Conservation (phyloP, 2,888 invertebrate species). For the Lingula anatina region DNA sequence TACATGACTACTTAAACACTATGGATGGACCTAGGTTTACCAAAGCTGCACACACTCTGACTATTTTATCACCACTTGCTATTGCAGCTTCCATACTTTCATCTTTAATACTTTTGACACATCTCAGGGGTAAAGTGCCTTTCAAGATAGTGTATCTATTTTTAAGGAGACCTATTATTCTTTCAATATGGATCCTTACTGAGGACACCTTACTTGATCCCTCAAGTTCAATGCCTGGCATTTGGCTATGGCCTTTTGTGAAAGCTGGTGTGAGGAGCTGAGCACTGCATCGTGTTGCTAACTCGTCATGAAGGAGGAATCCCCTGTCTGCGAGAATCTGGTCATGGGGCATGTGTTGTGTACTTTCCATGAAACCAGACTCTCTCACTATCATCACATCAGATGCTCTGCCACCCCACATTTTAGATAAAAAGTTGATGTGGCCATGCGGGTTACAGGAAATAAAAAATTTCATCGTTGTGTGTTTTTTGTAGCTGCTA, state of each 20-base stretch:
- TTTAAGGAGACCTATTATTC: conserved; percentile 17
- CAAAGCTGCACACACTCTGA: conserved; percentile 11
- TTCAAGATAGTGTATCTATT: conserved; percentile 14
- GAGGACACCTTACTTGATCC: conserved; percentile 10
- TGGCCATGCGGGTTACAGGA: conserved; percentile 9
- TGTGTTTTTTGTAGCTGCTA: no score
- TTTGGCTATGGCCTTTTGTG: no score
- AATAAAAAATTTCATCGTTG: no score
- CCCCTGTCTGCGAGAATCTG: conserved; percentile 18
- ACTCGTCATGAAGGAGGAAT: no score
- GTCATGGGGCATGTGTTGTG: conserved; percentile 13
- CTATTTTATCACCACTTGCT: conserved; percentile 9
- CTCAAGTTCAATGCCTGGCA: no score
- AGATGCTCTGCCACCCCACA: no score
- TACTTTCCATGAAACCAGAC: conserved; percentile 11
- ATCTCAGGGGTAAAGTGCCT: conserved; percentile 10
- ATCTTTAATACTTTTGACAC: conserved; percentile 8
- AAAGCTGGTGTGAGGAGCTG: no score
- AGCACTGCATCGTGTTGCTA: no score
- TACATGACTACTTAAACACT: conserved; percentile 7
- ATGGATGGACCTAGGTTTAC: conserved; percentile 11
- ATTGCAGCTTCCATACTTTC: neutral
- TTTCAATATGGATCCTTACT: conserved; percentile 17
- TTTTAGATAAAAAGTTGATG: conserved; percentile 14
- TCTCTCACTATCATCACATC: conserved; percentile 12